Percentiles rank a stretch among this genome's conserved stretches.
These are phyloP conservation scores for Mechanitis messenoides DNA, from an alignment of 2,888 invertebrate species.

Conservation along the genomic window DNA sequence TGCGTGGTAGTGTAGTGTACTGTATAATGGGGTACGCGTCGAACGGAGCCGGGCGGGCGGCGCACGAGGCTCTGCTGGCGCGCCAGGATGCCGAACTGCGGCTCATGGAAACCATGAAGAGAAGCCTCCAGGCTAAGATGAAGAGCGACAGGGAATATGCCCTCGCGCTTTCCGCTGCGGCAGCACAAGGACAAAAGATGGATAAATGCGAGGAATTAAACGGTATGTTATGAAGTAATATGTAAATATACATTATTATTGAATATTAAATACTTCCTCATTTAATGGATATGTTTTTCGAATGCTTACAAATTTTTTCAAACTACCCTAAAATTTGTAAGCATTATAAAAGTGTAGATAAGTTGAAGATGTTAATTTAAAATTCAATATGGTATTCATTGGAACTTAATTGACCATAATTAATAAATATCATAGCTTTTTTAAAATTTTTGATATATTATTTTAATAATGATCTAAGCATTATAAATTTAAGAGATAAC, in stretches of 20 bases:
- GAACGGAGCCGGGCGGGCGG: conserved; percentile 89
- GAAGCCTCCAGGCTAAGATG: conserved; percentile 90
- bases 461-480: conserved; percentile 1
- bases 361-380: not conserved
- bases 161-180: conserved; percentile 86
- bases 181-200: conserved; percentile 88
- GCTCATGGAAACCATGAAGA: conserved; percentile 93
- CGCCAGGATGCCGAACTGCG: conserved; percentile 95
- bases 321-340: no score
- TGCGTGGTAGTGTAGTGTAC: conserved; percentile 49
- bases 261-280: no score
- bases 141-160: conserved; percentile 96
- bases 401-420: not conserved
- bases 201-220: conserved; percentile 85
- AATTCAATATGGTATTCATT: not conserved
- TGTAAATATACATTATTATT: no score
- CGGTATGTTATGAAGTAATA: conserved; percentile 52
- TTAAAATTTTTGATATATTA: not conserved
- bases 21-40: conserved; percentile 88
- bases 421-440: not conserved
- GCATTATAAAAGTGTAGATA: not conserved
- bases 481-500: conserved; percentile 17
- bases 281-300: no score
- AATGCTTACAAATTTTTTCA: no score
- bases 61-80: conserved; percentile 92